These are phyloP conservation scores for Columba janthina DNA, from an alignment of 2,113 vertebrate genomes.

Conservation along the genomic window DNA sequence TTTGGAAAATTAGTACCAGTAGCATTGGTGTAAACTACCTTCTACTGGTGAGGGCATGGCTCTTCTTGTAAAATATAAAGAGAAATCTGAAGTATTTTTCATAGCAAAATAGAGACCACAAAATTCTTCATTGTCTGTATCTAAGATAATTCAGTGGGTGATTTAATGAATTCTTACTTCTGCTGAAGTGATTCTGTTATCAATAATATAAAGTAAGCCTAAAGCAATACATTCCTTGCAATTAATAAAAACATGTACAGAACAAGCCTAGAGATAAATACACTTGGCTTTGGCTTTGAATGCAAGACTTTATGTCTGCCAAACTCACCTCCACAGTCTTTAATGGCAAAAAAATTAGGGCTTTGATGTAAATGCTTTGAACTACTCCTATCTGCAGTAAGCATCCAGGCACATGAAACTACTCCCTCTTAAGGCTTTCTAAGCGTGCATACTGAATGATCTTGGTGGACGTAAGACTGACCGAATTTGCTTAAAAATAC, in stretches of 20 bases:
- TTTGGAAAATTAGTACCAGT: not conserved
- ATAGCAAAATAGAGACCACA: not conserved
- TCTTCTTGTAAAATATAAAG: not conserved
- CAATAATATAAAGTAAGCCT: not conserved
- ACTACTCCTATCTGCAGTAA: not conserved
- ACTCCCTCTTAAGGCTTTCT: not conserved
- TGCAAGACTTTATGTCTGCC: not conserved
- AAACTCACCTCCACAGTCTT: not conserved
- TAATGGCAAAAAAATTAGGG: not conserved
- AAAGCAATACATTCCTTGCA: not conserved
- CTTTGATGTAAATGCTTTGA: slow-evolving; percentile 23
- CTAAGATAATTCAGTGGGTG: not conserved
- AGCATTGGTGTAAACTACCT: not conserved
- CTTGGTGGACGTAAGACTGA: not conserved
- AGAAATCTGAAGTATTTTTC: not conserved
- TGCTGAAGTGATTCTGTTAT: not conserved
- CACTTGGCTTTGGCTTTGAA: not conserved
- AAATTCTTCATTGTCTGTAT: not conserved
- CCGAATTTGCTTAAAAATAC: not conserved
- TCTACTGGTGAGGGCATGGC: not conserved
- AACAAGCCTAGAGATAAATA: not conserved
- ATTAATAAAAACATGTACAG: not conserved
- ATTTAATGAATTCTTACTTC: not conserved
- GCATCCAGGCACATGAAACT: not conserved
- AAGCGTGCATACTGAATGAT: not conserved